Evolutionary conservation across 2,888 invertebrate genomes (phyloP).

Genomic region (Adelphocoris suturalis): DNA sequence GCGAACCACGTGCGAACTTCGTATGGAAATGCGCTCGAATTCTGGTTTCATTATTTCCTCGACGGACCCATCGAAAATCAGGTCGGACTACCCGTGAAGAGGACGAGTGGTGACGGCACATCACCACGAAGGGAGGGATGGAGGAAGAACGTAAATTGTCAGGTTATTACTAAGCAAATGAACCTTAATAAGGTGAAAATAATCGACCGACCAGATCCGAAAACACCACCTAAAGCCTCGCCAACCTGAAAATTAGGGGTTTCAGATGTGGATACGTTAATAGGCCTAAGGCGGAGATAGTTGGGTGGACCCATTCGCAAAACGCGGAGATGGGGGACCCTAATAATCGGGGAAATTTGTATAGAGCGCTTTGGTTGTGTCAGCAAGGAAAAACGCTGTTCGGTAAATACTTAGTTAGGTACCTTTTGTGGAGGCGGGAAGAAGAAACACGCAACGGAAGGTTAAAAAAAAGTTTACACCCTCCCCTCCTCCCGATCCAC

Average conservation of each 20-base stretch:
- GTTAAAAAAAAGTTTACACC: conserved; percentile 1
- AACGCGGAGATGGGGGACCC: conserved; percentile 13
- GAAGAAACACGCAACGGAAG: conserved; percentile 52
- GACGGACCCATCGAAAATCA: neutral
- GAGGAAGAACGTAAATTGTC: conserved; percentile 28
- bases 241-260: conserved; percentile 44
- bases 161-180: conserved; percentile 31
- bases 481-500: neutral
- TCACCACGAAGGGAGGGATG: neutral
- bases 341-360: neutral
- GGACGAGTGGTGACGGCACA: conserved; percentile 20
- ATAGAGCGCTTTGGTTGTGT: neutral
- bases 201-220: neutral
- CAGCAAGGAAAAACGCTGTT: conserved; percentile 32
- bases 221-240: conserved; percentile 19
- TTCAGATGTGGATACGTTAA: conserved; percentile 41
- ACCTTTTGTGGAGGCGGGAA: neutral
- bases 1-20: neutral
- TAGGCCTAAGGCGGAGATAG: conserved; percentile 8
- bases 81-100: neutral
- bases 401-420: conserved; percentile 37
- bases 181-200: conserved; percentile 61
- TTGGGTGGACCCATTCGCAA: conserved; percentile 38
- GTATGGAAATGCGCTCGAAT: neutral
- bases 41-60: neutral